phyloP scores from a whole-genome alignment of 2,113 vertebrate genomes.

The Oreocharis arfaki region DNA sequence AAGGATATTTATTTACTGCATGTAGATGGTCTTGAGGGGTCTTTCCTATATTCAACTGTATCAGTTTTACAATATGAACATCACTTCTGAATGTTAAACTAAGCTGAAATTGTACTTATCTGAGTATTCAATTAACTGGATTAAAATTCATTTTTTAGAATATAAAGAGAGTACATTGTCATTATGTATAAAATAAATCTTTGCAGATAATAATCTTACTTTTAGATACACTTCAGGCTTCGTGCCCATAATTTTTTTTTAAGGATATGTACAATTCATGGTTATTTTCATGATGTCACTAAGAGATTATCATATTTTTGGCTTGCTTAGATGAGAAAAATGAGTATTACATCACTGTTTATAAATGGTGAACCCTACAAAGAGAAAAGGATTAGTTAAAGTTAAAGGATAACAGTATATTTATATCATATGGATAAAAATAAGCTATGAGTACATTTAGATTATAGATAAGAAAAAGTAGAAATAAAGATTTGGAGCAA shows the following conservation, averaged over 20 bases:
- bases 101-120: not conserved
- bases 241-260: not conserved
- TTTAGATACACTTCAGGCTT: not conserved
- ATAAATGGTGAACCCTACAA: not conserved
- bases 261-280: not conserved
- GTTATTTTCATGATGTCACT: not conserved
- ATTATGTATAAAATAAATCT: not conserved
- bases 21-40: not conserved
- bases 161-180: not conserved
- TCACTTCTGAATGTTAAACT: not conserved
- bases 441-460: not conserved
- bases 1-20: not conserved
- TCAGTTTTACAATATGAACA: not conserved
- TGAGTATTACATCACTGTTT: not conserved
- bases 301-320: not conserved
- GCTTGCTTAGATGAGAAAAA: not conserved
- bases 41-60: not conserved
- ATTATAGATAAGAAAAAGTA: not conserved
- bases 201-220: not conserved
- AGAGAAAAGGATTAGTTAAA: not conserved
- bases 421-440: not conserved
- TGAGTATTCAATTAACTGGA: not conserved
- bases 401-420: not conserved
- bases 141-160: not conserved
- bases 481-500: not conserved